Conservation (phyloP, 1,140 invertebrate genomes). For the Zaprionus tsacasi region DNA sequence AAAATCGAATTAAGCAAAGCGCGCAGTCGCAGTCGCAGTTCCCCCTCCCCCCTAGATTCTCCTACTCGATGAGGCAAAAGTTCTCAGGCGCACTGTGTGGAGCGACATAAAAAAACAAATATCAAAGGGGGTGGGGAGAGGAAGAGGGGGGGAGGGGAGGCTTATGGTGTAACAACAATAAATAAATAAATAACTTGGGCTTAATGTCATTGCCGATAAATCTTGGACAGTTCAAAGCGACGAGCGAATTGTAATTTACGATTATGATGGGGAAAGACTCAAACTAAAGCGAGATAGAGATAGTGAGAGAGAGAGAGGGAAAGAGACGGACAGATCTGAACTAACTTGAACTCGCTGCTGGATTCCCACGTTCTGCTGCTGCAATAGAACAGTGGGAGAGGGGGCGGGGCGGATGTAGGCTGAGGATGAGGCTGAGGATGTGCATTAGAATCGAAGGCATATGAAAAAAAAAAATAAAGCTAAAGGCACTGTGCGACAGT, state of each 20-base stretch:
- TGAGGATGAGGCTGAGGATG: background rate
- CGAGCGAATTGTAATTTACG: slow-evolving; percentile 47
- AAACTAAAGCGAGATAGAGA: background rate
- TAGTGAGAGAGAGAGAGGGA: too few species aligned
- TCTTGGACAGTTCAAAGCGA: slow-evolving; percentile 18
- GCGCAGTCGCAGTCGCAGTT: slow-evolving; percentile 13
- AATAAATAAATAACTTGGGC: slow-evolving; percentile 35
- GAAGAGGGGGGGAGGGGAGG: background rate
- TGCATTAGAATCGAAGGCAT: slow-evolving; percentile 14
- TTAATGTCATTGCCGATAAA: slow-evolving; percentile 43
- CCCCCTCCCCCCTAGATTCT: too few species aligned
- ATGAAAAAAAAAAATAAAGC: background rate
- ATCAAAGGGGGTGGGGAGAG: background rate
- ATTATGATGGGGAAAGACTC: slow-evolving; percentile 8
- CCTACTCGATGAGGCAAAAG: background rate
- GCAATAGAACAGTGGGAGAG: background rate
- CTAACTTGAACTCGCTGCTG: slow-evolving; percentile 25
- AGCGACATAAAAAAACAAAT: slow-evolving; percentile 10
- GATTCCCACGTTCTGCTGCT: slow-evolving; percentile 35
- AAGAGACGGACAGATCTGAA: slow-evolving; percentile 1
- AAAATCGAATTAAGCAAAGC: slow-evolving; percentile 16
- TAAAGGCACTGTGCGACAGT: background rate
- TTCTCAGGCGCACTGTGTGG: slow-evolving; percentile 24
- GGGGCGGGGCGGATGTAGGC: background rate
- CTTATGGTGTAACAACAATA: slow-evolving; percentile 5